phyloP scores from a whole-genome alignment of 1,140 invertebrate species.

The Lucilia cuprina region DNA sequence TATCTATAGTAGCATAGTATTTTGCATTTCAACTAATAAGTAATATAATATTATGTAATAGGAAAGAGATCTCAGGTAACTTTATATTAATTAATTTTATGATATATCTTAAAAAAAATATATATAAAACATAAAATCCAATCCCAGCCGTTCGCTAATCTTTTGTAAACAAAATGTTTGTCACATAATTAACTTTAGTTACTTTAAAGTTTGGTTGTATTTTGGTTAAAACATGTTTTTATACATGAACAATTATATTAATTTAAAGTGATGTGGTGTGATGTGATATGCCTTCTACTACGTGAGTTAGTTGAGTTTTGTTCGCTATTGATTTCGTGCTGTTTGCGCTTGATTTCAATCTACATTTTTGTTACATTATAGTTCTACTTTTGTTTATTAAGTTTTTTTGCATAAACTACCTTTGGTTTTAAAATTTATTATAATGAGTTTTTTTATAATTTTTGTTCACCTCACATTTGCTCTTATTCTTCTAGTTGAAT shows the following conservation, averaged over 20 bases:
- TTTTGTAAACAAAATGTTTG: neutral
- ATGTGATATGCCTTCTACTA: neutral
- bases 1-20: no score
- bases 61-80: neutral
- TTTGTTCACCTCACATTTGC: neutral
- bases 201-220: neutral
- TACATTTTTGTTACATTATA: neutral
- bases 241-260: neutral
- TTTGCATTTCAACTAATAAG: no score
- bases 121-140: neutral
- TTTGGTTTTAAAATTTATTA: neutral
- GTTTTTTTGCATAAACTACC: neutral
- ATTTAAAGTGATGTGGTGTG: neutral
- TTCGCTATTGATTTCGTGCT: neutral
- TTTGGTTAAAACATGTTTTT: neutral
- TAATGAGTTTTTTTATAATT: neutral
- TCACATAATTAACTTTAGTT: neutral
- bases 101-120: neutral
- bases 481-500: neutral
- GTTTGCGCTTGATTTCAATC: neutral
- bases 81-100: neutral
- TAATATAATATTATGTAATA: no score
- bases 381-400: neutral
- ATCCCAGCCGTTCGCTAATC: slow-evolving; percentile 21
- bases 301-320: neutral